phyloP scores from a whole-genome alignment of 2,888 invertebrate genomes.

The Lacanobia wlatinum region DNA sequence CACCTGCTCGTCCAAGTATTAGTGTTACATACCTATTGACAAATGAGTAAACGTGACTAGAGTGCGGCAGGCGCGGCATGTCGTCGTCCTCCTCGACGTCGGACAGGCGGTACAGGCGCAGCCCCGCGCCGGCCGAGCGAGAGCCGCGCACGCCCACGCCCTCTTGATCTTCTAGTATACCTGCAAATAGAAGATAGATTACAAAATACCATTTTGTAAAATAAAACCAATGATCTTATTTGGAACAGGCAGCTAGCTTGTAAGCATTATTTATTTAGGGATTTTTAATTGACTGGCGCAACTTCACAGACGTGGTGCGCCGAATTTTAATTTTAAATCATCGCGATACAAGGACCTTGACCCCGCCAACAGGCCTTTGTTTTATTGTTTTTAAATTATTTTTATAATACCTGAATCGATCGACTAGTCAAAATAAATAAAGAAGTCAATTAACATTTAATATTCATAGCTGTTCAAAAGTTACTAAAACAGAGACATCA shows the following conservation, averaged over 20 bases:
- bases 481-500: neutral
- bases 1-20: neutral
- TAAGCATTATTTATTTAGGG: too few relatives aligned
- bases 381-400: too few relatives aligned
- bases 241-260: neutral
- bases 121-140: slow-evolving; percentile 94
- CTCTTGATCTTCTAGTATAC: slow-evolving; percentile 96
- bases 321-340: too few relatives aligned
- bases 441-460: too few relatives aligned
- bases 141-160: slow-evolving; percentile 97
- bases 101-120: slow-evolving; percentile 92
- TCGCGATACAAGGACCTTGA: too few relatives aligned
- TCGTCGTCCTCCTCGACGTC: slow-evolving; percentile 95
- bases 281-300: too few relatives aligned
- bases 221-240: neutral
- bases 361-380: too few relatives aligned
- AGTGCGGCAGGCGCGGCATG: slow-evolving; percentile 94
- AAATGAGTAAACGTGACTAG: slow-evolving; percentile 95
- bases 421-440: neutral
- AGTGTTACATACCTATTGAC: slow-evolving; percentile 91
- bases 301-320: too few relatives aligned
- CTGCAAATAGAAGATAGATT: slow-evolving; percentile 64
- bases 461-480: too few relatives aligned
- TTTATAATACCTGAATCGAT: neutral
- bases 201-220: neutral